Evolutionary conservation across 2,113 vertebrate genomes (phyloP).

Genomic region (Gasterosteus aculeatus): DNA sequence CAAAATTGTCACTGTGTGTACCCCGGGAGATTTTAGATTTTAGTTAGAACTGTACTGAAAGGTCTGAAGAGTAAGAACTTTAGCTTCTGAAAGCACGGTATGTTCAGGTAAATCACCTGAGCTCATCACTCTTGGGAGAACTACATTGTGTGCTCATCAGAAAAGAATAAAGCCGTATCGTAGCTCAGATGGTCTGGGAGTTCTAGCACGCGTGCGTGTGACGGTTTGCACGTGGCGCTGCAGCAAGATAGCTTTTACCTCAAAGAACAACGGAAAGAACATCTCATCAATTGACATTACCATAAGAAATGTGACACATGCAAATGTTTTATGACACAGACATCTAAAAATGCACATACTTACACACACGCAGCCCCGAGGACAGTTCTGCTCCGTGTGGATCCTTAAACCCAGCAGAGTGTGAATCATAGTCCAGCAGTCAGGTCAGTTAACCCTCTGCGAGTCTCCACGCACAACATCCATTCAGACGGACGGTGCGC

Average conservation of each 20-base stretch:
- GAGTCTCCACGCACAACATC: slow-evolving; percentile 28
- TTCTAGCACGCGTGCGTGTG: neutral
- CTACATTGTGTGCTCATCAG: slow-evolving; percentile 50
- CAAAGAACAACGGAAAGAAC: neutral
- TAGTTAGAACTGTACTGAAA: slow-evolving; percentile 33
- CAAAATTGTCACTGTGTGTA: slow-evolving; percentile 25
- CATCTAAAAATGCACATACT: slow-evolving; percentile 1
- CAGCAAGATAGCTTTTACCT: slow-evolving; percentile 6
- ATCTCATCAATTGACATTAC: slow-evolving; percentile 12
- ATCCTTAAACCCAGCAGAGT: slow-evolving; percentile 59
- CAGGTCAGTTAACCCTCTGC: slow-evolving; percentile 67
- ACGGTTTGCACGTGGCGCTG: neutral
- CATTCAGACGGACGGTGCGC: slow-evolving; percentile 37
- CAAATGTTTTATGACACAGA: slow-evolving; percentile 39
- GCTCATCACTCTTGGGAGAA: slow-evolving; percentile 59
- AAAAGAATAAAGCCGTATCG: slow-evolving; percentile 38
- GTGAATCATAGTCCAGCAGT: slow-evolving; percentile 68
- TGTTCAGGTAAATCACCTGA: slow-evolving; percentile 64
- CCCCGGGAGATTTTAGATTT: slow-evolving; percentile 30
- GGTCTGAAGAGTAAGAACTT: slow-evolving; percentile 5
- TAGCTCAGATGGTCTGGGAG: neutral
- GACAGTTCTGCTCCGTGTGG: slow-evolving; percentile 56
- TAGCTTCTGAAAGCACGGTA: slow-evolving; percentile 25
- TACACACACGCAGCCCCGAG: slow-evolving; percentile 29
- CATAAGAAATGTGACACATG: slow-evolving; percentile 47